phyloP scores from a whole-genome alignment of 2,888 invertebrate genomes.

The Mylabris sibirica region DNA sequence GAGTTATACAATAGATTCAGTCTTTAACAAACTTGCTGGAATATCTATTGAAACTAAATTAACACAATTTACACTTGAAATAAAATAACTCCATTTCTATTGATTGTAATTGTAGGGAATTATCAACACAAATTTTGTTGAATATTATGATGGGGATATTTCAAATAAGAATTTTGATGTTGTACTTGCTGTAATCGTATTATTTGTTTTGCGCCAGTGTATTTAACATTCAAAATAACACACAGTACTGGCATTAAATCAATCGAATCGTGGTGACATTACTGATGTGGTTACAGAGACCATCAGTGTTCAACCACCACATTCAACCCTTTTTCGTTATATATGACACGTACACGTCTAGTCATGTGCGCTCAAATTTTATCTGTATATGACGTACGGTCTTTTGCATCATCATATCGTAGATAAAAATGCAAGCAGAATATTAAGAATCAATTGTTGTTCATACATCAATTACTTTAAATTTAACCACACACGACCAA shows the following conservation, averaged over 20 bases:
- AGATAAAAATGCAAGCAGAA: constrained; percentile 7
- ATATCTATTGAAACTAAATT: background rate
- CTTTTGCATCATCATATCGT: constrained; percentile 20
- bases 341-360: constrained; percentile 19
- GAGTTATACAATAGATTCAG: background rate
- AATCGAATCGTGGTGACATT: constrained; percentile 20
- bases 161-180: background rate
- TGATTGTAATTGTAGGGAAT: background rate
- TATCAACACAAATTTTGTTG: background rate
- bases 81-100: background rate
- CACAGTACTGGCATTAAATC: constrained; percentile 22
- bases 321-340: constrained; percentile 5
- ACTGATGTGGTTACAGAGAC: background rate
- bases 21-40: background rate
- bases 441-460: no score
- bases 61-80: background rate
- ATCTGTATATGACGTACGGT: constrained; percentile 21
- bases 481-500: background rate
- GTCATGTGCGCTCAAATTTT: constrained; percentile 24
- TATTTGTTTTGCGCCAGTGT: constrained; percentile 24
- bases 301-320: constrained; percentile 8
- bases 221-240: constrained; percentile 25
- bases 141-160: no score
- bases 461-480: constrained; percentile 18
- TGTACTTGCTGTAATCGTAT: constrained; percentile 4